Evolutionary conservation across 2,888 invertebrate genomes (phyloP).

Genomic region (Drosophila rubida): DNA sequence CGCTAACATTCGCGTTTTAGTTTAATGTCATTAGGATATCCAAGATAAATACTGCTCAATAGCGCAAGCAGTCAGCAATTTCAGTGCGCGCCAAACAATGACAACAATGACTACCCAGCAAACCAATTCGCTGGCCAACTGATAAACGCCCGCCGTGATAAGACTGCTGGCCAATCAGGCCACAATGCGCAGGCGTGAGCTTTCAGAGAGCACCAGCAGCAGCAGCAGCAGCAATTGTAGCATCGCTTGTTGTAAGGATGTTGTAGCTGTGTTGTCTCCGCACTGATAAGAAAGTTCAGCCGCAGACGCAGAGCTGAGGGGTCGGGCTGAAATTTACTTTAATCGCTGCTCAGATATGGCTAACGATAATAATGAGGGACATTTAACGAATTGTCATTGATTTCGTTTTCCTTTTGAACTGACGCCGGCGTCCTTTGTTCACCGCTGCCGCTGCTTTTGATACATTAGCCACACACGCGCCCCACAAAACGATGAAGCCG

Average conservation of each 20-base stretch:
- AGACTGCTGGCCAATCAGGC: slow-evolving; percentile 13
- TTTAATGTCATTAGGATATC: slow-evolving; percentile 46
- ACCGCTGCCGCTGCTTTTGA: slow-evolving; percentile 40
- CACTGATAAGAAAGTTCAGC: slow-evolving; percentile 64
- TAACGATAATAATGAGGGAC: slow-evolving; percentile 48
- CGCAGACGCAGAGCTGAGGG: not conserved
- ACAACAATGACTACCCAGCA: slow-evolving; percentile 45
- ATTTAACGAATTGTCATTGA: slow-evolving; percentile 75
- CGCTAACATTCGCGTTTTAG: slow-evolving; percentile 42
- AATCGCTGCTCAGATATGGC: slow-evolving; percentile 59
- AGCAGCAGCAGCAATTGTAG: not conserved
- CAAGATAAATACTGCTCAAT: slow-evolving; percentile 44
- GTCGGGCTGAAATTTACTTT: slow-evolving; percentile 44
- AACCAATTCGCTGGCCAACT: slow-evolving; percentile 45
- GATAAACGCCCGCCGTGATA: slow-evolving; percentile 65
- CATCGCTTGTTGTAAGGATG: slow-evolving; percentile 6
- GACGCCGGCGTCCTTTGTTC: slow-evolving; percentile 54
- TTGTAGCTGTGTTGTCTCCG: slow-evolving; percentile 23
- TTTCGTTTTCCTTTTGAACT: slow-evolving; percentile 66
- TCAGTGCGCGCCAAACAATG: slow-evolving; percentile 52
- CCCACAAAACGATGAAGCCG: not conserved
- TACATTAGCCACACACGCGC: slow-evolving; percentile 54
- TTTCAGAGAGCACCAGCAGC: slow-evolving; percentile 43
- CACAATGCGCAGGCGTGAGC: slow-evolving; percentile 70
- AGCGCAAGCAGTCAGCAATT: slow-evolving; percentile 51